Evolutionary conservation across 1,140 invertebrate species (phyloP).

Genomic region (Lordiphosa stackelbergi): DNA sequence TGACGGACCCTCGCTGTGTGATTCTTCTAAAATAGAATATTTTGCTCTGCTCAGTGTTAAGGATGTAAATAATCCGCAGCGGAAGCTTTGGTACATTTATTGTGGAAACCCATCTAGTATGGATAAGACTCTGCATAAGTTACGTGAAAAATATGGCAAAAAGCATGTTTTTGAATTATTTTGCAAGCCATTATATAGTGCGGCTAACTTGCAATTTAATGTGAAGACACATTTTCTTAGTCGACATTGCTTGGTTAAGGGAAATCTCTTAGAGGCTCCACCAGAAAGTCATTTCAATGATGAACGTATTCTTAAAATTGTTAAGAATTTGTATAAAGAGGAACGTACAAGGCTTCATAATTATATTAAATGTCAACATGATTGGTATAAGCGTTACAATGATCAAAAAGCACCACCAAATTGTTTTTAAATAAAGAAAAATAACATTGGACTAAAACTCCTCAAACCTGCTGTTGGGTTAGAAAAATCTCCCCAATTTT

Average conservation of each 20-base stretch:
- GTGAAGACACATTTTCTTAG: slow-evolving; percentile 33
- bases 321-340: slow-evolving; percentile 23
- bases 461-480: too few species aligned
- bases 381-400: slow-evolving; percentile 16
- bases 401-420: slow-evolving; percentile 21
- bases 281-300: slow-evolving; percentile 35
- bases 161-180: slow-evolving; percentile 48
- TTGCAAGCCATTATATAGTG: slow-evolving; percentile 29
- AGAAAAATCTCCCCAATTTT: too few species aligned
- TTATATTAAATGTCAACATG: slow-evolving; percentile 30
- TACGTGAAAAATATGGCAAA: slow-evolving; percentile 47
- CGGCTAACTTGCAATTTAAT: slow-evolving; percentile 14
- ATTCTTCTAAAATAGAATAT: slow-evolving; percentile 28
- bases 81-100: slow-evolving; percentile 46
- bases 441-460: too few species aligned
- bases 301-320: slow-evolving; percentile 20
- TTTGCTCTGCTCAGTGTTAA: slow-evolving; percentile 42
- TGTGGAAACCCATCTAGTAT: slow-evolving; percentile 24
- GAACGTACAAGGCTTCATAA: slow-evolving; percentile 39
- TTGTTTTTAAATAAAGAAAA: not conserved
- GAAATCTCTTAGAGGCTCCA: slow-evolving; percentile 46
- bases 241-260: slow-evolving; percentile 37
- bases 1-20: slow-evolving; percentile 4
- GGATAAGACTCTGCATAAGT: slow-evolving; percentile 12
- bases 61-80: slow-evolving; percentile 10